phyloP scores from a whole-genome alignment of 2,888 invertebrate genomes.

The Rotaria magnacalcarata region DNA sequence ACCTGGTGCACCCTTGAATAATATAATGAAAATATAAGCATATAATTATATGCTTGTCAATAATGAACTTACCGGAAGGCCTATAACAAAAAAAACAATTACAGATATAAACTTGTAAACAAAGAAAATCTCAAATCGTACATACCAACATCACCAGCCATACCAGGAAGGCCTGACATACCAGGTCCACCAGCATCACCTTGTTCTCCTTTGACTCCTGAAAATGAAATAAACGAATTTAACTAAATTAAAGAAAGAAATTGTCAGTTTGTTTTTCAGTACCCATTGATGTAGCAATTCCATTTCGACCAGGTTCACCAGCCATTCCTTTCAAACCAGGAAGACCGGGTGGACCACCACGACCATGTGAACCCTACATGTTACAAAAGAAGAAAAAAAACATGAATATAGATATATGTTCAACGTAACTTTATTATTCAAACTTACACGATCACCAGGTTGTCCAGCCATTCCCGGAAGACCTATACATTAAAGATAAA shows the following conservation, averaged over 20 bases:
- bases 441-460: slow-evolving; percentile 24
- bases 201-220: not conserved
- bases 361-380: not conserved
- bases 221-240: not conserved
- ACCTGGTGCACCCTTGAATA: not conserved
- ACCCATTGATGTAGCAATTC: not conserved
- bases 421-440: not conserved
- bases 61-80: not conserved
- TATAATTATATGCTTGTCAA: not conserved
- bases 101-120: not conserved
- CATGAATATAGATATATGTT: too few relatives aligned
- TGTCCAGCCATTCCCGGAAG: not conserved
- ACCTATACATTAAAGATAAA: not conserved
- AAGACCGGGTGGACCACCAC: not conserved
- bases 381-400: too few relatives aligned
- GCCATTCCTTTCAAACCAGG: not conserved
- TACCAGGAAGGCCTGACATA: not conserved
- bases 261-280: not conserved
- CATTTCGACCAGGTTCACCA: not conserved
- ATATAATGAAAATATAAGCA: not conserved
- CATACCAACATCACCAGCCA: not conserved
- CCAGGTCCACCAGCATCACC: slow-evolving; percentile 9
- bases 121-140: not conserved
- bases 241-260: not conserved
- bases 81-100: not conserved